Evolutionary conservation across 2,888 invertebrate genomes (phyloP).

Genomic region (Oasisia sp.): DNA sequence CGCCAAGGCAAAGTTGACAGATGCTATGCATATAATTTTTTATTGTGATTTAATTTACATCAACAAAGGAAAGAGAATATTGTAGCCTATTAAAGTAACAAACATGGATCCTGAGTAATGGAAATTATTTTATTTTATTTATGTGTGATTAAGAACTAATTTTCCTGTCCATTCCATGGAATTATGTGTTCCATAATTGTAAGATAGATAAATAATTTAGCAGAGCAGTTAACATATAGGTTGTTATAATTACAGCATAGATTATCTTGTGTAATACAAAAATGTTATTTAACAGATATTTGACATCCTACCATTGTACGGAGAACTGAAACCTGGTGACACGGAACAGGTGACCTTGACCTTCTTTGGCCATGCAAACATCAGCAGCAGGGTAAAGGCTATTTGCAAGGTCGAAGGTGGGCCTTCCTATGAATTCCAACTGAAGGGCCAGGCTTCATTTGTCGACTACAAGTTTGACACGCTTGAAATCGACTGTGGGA

Average conservation of each 20-base stretch:
- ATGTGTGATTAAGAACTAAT: background rate
- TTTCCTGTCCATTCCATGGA: background rate
- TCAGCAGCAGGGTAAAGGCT: conserved; percentile 61
- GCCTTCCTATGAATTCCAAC: conserved; percentile 61
- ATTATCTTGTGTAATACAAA: background rate
- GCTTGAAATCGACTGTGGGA: conserved; percentile 63
- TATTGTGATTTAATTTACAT: no score
- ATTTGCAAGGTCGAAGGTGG: conserved; percentile 65
- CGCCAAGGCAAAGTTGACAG: no score
- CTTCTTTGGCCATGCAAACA: conserved; percentile 65
- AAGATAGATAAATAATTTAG: background rate
- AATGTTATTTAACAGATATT: conserved; percentile 57
- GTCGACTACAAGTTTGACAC: conserved; percentile 63
- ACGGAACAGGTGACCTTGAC: conserved; percentile 65
- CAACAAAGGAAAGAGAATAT: no score
- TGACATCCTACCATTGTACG: conserved; percentile 65
- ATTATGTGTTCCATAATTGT: background rate
- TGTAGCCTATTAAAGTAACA: no score
- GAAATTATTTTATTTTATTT: no score
- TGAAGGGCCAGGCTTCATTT: conserved; percentile 64
- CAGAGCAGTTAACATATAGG: background rate
- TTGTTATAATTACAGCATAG: background rate
- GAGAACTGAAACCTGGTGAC: conserved; percentile 63
- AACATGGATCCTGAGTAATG: no score
- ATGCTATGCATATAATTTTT: no score